Base-by-base conservation (phyloP, 2,113 vertebrate species). In the Tetrao urogallus region DNA sequence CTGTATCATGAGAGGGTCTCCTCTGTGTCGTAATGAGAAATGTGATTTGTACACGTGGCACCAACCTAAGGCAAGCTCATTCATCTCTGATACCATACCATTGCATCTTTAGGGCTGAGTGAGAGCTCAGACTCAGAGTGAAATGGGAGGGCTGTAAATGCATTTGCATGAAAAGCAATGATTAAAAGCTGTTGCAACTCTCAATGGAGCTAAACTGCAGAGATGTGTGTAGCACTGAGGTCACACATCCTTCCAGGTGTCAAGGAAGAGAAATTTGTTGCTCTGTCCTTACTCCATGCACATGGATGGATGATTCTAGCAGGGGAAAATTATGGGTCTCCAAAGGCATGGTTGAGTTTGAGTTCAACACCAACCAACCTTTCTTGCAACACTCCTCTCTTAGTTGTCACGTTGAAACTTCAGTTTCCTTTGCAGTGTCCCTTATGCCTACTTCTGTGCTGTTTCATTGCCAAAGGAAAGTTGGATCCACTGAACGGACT, bases 81-180 rank as follows among this genome's bases (percentile, higher is more conserved):
- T 48, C 3, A 0, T n/a, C 14, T 45, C 21, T 42, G 28, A 11
- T 8, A 32, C 13, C 13, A 6, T 2, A 3, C 7, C 70, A 42
- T 9, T 38, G 24, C 47, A 64, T 27, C 12, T 82, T 47, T 50
- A 21, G n/a, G 14, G 20, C 21, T 50, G 52, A 60, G 30, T 20
- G 28, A 6, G 16, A 56, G 10, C 8, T 32, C 10, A 50, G 50
- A 24, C 4, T 32, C 43, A n/a, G 64, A 21, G 13, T 58, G 34
- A 79, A 40, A 42, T 7, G 32, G 13, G 24, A 58, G 20, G 13
- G 21, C 5, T 88, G 27, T 6, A n/a, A 1, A 38, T 14, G 8
- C 30, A 8, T 10, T 1, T 36, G 36, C 40, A 1, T 17, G 5
- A 4, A 54, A 64, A 40, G 27, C 12, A 27, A 13, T 22, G 42